Base-by-base conservation (phyloP, 2,888 invertebrate species). In the Chloroclysta siterata region DNA sequence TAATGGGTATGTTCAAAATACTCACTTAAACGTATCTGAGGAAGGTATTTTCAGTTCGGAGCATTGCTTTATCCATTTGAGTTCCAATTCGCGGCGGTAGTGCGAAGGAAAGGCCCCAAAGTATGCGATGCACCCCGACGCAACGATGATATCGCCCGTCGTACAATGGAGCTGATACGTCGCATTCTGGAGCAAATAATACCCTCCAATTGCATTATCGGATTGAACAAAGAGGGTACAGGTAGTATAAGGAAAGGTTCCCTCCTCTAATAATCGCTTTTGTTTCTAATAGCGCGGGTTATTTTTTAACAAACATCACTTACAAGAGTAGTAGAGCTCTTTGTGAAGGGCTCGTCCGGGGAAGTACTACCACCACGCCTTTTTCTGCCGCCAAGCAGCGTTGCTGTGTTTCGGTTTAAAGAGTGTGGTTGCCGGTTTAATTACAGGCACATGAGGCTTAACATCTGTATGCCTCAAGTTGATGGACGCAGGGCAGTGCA, bases 101-200 rank as follows among this genome's bases (percentile, higher is more conserved):
- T 85, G 89, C 51, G 94, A 93, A 0, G 98, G 97, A 80, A 98
- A 99, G 1, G 98, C 97, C 0, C 98, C 99, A 51, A 98, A 94
- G 88, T 99, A 99, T 0, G 98, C 98, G 46, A 99, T 96, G 71
- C 96, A 97, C 2, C 96, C 97, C 0, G 98, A 96, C 0, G 98
- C 97, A 15, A 98, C 94, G 41, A 99, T 93, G 6, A 97, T 96
- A 85, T 99, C 98, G 0, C 98, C 99, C 0, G 96, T 95, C 4
- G 98, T 93, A 82, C 97, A 96, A 69, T 93, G 87, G 53, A 97
- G 90, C 75, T 96, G 95, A 0, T 90, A 83, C 0, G 95, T 95
- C 42, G 97, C 94, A 3, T 88, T 89, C 94, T 96, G 76, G 51
- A 77, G 56, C 60, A 54, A 66, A 50, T 60, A 55, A 68, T 50